Evolutionary conservation across 2,888 invertebrate species (phyloP), one percentile per base, ranked within the genome.

Genomic region (Trachelus troglodyta): DNA sequence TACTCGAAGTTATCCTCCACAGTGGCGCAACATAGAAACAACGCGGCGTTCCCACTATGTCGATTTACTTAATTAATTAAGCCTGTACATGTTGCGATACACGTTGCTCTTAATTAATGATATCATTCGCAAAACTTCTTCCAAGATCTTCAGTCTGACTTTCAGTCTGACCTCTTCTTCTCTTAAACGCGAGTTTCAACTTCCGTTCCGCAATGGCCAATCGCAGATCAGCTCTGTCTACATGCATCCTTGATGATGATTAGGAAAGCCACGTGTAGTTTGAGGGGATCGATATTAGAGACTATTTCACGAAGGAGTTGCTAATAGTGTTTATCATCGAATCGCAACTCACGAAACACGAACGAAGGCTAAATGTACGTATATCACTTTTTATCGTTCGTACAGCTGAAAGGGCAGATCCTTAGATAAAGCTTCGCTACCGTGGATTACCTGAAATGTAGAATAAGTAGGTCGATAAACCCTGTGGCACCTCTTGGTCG

Each of bases 401-500:
- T 34, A 23, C 30, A 30, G 30, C 11, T 3, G 30, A 31, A 34
- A 71, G 71, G 71, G 71, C 30, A 71, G 71, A 71, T 71, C 31
- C 6, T 34, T 12, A 30, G 71, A 71, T 71, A 71, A 30, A 34
- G 71, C 34, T 31, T 23, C 23, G 71, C 31, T 31, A 6, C 31
- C 30, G 4, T 34, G 71, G 30, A 31, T 33, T 71, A 71, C 34
- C 23, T 33, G 11, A 71, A 71, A 71, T 30, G 69, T 74, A 69
- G 68, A 33, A 73, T 77, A 81, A 83, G 75, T 79, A 81, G 83
- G 83, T 79, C 80, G 76, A 82, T 81, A 85, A 85, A 84, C 85
- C 79, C 79, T 74, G 81, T 69, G 68, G 35, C 15, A 69, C 78
- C 77, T 78, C 74, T 71, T 30, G 71, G 12, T 9, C 34, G 12